Evolutionary conservation across 2,888 invertebrate species (phyloP).

Genomic region (Hydriomena furcata): DNA sequence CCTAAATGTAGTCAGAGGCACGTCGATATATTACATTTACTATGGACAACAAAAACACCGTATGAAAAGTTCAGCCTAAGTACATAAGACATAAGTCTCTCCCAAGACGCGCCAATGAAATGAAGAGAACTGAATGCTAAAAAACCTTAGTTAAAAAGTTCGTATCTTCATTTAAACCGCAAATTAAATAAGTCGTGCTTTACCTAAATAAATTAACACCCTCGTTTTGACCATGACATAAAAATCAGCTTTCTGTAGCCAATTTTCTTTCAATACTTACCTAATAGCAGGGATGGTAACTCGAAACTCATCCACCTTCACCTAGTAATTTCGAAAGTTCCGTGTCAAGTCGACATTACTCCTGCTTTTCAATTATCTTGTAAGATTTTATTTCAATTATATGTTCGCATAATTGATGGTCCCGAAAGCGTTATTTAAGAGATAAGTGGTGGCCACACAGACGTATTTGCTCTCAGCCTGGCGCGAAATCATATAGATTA

Average conservation of each 20-base stretch:
- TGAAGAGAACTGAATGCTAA: no score
- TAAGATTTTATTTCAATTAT: slow-evolving; percentile 58
- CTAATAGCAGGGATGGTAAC: slow-evolving; percentile 18
- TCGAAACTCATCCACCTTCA: slow-evolving; percentile 39
- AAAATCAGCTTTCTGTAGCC: background rate
- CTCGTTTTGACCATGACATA: background rate
- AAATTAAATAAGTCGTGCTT: no score
- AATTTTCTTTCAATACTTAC: slow-evolving; percentile 7
- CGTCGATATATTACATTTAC: no score
- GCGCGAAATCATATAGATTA: slow-evolving; percentile 49
- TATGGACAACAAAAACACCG: no score
- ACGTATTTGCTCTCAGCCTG: slow-evolving; percentile 43
- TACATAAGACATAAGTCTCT: no score
- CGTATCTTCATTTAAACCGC: no score
- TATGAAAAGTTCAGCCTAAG: no score
- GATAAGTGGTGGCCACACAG: slow-evolving; percentile 28
- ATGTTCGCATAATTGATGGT: slow-evolving; percentile 53
- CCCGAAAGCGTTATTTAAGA: slow-evolving; percentile 47
- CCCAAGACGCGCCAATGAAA: no score
- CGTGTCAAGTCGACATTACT: slow-evolving; percentile 34
- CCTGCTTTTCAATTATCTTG: slow-evolving; percentile 54
- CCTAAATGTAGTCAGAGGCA: no score
- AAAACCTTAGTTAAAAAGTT: no score
- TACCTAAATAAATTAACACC: no score
- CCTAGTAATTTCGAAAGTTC: slow-evolving; percentile 57